A percentile compares a stretch with the other conserved stretches of the same genome.
Evolutionary conservation across 1,140 invertebrate species (phyloP).

Genomic region (Myzus persicae): DNA sequence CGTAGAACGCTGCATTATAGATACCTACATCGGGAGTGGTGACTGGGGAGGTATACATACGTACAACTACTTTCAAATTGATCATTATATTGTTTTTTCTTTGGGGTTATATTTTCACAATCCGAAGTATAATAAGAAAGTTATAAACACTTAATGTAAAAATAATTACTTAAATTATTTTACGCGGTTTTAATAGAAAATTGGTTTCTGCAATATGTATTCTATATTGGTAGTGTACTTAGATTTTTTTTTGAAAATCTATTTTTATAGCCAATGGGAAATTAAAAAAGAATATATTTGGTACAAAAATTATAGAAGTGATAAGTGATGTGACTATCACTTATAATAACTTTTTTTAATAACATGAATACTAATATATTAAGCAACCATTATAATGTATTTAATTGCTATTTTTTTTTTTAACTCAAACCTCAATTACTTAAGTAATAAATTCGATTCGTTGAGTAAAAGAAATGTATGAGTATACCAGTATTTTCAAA

Average conservation of each 20-base stretch:
- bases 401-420: background rate
- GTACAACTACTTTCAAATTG: background rate
- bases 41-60: too few species aligned
- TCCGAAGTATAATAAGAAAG: slow-evolving; percentile 11
- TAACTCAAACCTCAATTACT: background rate
- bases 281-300: too few species aligned
- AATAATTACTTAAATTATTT: background rate
- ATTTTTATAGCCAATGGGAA: too few species aligned
- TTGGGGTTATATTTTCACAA: background rate
- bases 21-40: too few species aligned
- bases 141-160: background rate
- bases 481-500: background rate
- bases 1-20: too few species aligned
- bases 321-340: too few species aligned
- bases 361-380: background rate
- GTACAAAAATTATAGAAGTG: too few species aligned
- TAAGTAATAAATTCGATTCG: background rate
- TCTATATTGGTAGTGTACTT: background rate
- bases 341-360: too few species aligned
- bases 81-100: slow-evolving; percentile 8
- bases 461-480: background rate
- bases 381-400: background rate
- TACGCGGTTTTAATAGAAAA: background rate
- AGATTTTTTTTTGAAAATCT: too few species aligned
- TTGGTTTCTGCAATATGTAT: background rate